Conservation (phyloP, 2,797 vertebrate genomes). For the Coranthus polyacanthus region DNA sequence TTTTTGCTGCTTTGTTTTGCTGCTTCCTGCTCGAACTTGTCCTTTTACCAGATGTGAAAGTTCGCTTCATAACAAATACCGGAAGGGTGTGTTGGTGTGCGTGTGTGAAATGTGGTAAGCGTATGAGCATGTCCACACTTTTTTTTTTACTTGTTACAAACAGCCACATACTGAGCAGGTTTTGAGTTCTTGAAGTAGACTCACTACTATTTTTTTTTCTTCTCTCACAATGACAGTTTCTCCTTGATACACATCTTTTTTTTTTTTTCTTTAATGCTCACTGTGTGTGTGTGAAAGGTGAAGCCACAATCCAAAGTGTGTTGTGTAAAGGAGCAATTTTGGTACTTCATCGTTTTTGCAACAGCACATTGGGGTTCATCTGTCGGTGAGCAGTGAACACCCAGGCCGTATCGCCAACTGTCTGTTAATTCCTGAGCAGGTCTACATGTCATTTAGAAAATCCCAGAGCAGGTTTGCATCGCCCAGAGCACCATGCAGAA, state of each 20-base stretch:
- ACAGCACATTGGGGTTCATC: background rate
- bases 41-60: constrained; percentile 72
- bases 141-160: background rate
- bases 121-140: constrained; percentile 1
- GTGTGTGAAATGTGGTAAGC: constrained; percentile 40
- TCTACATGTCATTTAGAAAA: background rate
- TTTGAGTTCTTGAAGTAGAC: background rate
- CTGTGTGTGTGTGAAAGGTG: constrained; percentile 10
- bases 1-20: constrained; percentile 64
- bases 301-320: background rate
- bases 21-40: constrained; percentile 76
- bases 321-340: constrained; percentile 18
- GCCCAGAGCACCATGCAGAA: constrained; percentile 1
- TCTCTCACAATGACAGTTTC: background rate
- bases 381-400: constrained; percentile 1
- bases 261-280: constrained; percentile 9
- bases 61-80: constrained; percentile 76
- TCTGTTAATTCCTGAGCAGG: background rate
- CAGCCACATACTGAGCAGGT: rapidly evolving
- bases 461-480: constrained; percentile 6
- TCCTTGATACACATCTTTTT: constrained; percentile 14
- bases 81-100: constrained; percentile 72
- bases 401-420: background rate
- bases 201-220: background rate
- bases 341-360: constrained; percentile 19